Base-by-base conservation (phyloP, 1,140 invertebrate species). In the Dinothrombium tinctorium region DNA sequence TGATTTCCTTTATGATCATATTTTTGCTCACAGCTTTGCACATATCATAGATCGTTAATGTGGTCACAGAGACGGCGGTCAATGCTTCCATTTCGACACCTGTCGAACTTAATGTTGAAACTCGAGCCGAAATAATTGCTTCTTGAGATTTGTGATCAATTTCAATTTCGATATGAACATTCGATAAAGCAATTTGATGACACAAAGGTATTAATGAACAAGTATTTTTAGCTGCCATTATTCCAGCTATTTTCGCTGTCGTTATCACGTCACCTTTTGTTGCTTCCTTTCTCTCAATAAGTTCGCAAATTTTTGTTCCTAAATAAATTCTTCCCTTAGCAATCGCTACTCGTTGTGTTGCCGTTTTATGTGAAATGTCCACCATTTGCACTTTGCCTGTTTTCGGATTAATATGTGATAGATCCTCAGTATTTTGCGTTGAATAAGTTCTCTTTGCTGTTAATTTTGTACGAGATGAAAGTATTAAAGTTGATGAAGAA, bases 41-140 rank as follows among this genome's bases (percentile, higher is more conserved):
- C 92, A 99, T 99, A 60, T 98, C 92, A 59, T 96, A 96, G 17
- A 99, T 66, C 9, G 89, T 82, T 4, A 96, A 62, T 3, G 84
- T 79, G 1, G 89, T 76, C 33, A 95, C 62, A 23, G 72, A 66
- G 4, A 71, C 82, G 11, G 80, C 86, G 0, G 73, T 83, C 22
- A 98, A 58, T 9, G 90, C 89, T 63, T 98, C 92, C 87, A 99
- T 98, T 67, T 98, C 92, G 3, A 90, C 86, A 4, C 92, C 92
- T 11, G 92, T 96, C 54, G 72, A 70, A 19, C 69, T 73, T 23
- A 53, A 55, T 48, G 72, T 73, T 21, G 74, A 64, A 33, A 60
- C 52, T 7, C 33, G 39, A 22, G 17, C 33, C 0, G 12, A 17
- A 8, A 44, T 31, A 2, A 15, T 14, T 11, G 40, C 36, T 31